Conservation (phyloP, 2,797 vertebrate genomes). For the Pseudotriccus pelzelni region DNA sequence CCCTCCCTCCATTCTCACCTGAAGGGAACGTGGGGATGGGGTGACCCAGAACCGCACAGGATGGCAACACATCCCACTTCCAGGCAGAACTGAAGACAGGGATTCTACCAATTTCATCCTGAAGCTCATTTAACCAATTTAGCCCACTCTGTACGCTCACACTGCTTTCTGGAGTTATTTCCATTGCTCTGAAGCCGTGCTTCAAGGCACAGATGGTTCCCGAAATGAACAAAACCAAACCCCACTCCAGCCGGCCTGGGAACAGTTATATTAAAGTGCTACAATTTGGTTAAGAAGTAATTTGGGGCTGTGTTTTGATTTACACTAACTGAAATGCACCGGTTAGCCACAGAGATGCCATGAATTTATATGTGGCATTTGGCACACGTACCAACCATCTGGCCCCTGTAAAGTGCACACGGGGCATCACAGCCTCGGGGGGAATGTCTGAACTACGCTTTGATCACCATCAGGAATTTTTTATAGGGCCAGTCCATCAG, state of each 20-base stretch:
- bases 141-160: neutral
- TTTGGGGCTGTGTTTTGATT: conserved; percentile 59
- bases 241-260: neutral
- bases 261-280: conserved; percentile 3
- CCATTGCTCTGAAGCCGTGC: neutral
- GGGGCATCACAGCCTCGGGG: neutral
- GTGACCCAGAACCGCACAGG: neutral
- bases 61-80: neutral
- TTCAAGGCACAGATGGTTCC: conserved; percentile 54
- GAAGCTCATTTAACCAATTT: neutral
- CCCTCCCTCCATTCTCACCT: fast-evolving
- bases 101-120: neutral
- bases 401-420: conserved; percentile 3
- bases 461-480: conserved; percentile 4
- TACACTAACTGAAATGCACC: conserved; percentile 9
- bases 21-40: fast-evolving
- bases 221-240: conserved; percentile 31
- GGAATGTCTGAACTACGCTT: neutral
- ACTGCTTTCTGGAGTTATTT: neutral
- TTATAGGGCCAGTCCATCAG: conserved; percentile 1
- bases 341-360: conserved; percentile 31
- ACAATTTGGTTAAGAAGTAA: conserved; percentile 26
- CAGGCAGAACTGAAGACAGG: neutral
- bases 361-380: conserved; percentile 37
- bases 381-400: conserved; percentile 50